Evolutionary conservation across 2,113 vertebrate genomes (phyloP), one percentile per base, ranked within the genome.

Genomic region (Reinhardtius hippoglossoides): DNA sequence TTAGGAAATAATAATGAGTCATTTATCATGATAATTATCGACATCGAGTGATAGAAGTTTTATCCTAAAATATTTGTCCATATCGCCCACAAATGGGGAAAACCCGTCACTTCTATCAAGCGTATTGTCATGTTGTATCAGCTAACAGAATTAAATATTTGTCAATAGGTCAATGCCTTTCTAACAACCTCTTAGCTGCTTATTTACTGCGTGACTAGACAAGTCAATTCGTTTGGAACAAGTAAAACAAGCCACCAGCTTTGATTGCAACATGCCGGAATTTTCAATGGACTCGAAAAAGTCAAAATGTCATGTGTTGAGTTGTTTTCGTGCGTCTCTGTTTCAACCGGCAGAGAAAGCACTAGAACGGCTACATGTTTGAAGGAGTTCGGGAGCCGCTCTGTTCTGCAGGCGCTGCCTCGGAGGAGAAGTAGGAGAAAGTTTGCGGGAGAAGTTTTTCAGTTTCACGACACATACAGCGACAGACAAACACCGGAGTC

Each of bases 371-470:
- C 50, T 1, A 0, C 13, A n/a, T 65, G 10, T 37, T 24, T 0
- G 3, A 48, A 0, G 0, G 54, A 74, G 4, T 81, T 59, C 52
- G 40, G 63, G 3, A n/a, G 37, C 46, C 3, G 42, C 27, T 72
- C 20, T 0, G 65, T 26, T 59, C 23, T 37, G 50, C 7, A 3
- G 15, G 37, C 31, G 54, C 3, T 10, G 52, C 21, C 35, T 64
- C 61, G 9, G 4, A 26, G 40, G 54, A 20, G 56, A 3, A 9
- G 76, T 40, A 73, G 27, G 0, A 9, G 14, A 78, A 90, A 91
- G 83, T 90, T 91, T 60, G 52, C 55, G n/a, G 64, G 42, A 5
- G 4, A 26, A 72, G 31, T 83, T 76, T 71, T 24, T 13, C 44
- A 5, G 3, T 13, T 55, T 18, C 26, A 4, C 2, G 6, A 60